Conservation (phyloP, 2,113 vertebrate genomes). For the Spea bombifrons region DNA sequence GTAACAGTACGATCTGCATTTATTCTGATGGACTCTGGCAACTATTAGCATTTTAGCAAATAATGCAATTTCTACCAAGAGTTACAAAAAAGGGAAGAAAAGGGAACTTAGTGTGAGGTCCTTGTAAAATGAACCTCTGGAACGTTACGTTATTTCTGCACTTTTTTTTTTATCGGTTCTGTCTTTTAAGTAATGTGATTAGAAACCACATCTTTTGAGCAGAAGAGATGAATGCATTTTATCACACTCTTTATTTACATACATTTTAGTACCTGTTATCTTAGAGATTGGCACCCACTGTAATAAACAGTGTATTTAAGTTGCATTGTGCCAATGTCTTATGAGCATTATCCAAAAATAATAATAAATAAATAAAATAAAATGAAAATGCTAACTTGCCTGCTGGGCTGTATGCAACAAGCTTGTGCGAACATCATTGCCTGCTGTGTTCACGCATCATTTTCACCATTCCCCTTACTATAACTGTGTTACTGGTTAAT, state of each 20-base stretch:
- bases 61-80: constrained; percentile 98
- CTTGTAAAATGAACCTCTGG: constrained; percentile 86
- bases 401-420: constrained; percentile 64
- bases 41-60: constrained; percentile 89
- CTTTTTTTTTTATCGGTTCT: constrained; percentile 59
- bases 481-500: constrained; percentile 64
- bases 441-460: constrained; percentile 69
- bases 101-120: constrained; percentile 96
- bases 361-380: constrained; percentile 10
- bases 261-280: constrained; percentile 74
- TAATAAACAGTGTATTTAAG: constrained; percentile 70
- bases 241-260: constrained; percentile 62
- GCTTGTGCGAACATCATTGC: constrained; percentile 71
- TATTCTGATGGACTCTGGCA: constrained; percentile 95
- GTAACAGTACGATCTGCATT: constrained; percentile 70
- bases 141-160: constrained; percentile 72
- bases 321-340: constrained; percentile 71
- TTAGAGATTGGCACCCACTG: constrained; percentile 64
- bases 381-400: constrained; percentile 64
- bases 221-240: constrained; percentile 67
- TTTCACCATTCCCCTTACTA: constrained; percentile 65
- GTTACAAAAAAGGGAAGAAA: constrained; percentile 69
- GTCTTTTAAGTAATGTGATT: constrained; percentile 45
- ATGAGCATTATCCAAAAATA: constrained; percentile 66
- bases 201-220: constrained; percentile 68